Evolutionary conservation across 2,888 invertebrate species (phyloP), one percentile per base, ranked within the genome.

Genomic region (Drosophila anomelani): DNA sequence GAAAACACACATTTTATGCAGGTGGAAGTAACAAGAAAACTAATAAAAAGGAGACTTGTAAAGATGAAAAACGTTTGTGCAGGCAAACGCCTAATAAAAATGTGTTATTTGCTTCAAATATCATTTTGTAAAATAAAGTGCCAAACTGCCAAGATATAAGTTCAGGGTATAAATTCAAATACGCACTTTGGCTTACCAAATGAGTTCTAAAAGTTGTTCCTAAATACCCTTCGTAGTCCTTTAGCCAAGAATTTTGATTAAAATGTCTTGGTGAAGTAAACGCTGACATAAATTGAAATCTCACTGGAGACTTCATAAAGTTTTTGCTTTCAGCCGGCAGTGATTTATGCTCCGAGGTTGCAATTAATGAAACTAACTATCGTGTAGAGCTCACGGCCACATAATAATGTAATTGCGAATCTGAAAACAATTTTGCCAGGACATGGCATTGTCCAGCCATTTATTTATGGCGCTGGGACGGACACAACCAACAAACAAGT

Each of bases 341-440:
- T 68, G 58, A 68, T 68, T 68, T 57, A 68, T 47, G 58, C 39
- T 29, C 41, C 36, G 58, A 68, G 67, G 67, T 68, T 57, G 58
- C 67, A 68, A 68, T 68, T 68, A 68, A 68, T 70, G 67, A 70
- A 70, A 68, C 67, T 68, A 68, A 68, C 67, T 68, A 68, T 68
- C 67, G 71, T 68, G 67, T 68, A 57, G 62, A 62, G 60, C 61
- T 26, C 61, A 62, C 36, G 60, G 62, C 41, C 62, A 44, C 44
- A 44, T 62, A 62, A 62, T 41, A 70, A 20, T 71, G 67, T 71
- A 70, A 68, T 68, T 70, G 54, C 46, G 47, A 47, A 68, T 68
- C 67, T 57, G 67, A 70, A 68, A 68, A 68, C 67, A 68, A 70
- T 70, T 68, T 68, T 8, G 58, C 71, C 67, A 57, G 67, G 67